Evolutionary conservation across 2,113 vertebrate species (phyloP), one percentile per base, ranked within the genome.

Genomic region (Prinia subflava): DNA sequence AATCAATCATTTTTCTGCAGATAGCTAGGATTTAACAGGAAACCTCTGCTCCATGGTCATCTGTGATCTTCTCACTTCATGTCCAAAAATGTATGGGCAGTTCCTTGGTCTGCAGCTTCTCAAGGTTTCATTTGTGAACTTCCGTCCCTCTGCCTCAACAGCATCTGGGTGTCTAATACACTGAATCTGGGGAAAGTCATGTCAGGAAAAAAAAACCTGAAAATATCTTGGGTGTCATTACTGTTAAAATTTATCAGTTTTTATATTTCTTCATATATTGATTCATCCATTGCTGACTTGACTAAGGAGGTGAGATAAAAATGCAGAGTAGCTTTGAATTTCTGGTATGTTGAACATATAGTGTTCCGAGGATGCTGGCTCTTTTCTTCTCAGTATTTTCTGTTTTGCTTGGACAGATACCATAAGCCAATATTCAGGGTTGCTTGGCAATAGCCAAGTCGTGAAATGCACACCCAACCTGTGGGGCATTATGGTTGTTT

Each of bases 1-100:
- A 97, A 88, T 63, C 57, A 90, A 30, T 49, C 19, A 46, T 96
- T 97, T 96, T 97, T 83, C 71, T 92, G 55, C 76, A 96, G 88
- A 81, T 49, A 44, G 80, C 42, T 37, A 60, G 79, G 89, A 86
- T 89, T 83, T 93, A 77, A 37, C 88, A 96, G 57, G 97, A 94
- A 80, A 77, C 78, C 76, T 91, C 63, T 91, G 57, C 73, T 96
- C 60, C 5, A 10, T 86, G 50, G 83, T n/a, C 68, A n/a, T 78
- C 81, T 93, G 10, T 63, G 46, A 94, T 96, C 94, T 92, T 76
- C 70, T 93, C 74, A 56, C 86, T 84, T 56, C 18, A 16, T 67
- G 18, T 69, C 94, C 77, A 83, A 33, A 89, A 94, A 55, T 92
- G 37, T 46, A 4, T 24, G 57, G 80, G 46, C 39, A 39, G 23